Evolutionary conservation across 2,113 vertebrate genomes (phyloP), one percentile per base, ranked within the genome.

Genomic region (Orycteropus afer): DNA sequence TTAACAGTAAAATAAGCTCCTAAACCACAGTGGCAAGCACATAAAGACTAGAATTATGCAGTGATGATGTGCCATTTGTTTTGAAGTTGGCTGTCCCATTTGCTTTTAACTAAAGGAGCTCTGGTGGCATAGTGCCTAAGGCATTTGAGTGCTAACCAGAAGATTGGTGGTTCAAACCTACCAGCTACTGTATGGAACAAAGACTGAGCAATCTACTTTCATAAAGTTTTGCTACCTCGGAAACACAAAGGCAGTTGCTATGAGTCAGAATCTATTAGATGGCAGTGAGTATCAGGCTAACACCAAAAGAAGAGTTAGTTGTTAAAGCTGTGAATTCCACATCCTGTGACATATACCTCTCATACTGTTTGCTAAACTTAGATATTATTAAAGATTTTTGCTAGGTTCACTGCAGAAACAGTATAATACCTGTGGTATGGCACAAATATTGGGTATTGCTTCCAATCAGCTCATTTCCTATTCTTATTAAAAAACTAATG

Each of bases 1-100:
- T 97, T 97, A 93, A 89, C 81, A 96, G 59, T 91, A 81, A 97
- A 96, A 93, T 81, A 95, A 14, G 0, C n/a, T 93, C 90, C 85
- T 88, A 91, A 92, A 93, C 90, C 90, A 90, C 0, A 0, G 55
- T 22, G 25, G 71, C 84, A 96, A 83, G 42, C 88, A 89, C 32
- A 65, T 79, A 96, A 97, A 95, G 45, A 61, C 77, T 85, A 53
- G 96, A 96, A 96, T 94, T 94, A 81, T 69, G n/a, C 76, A 15
- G 55, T 67, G 83, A 86, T 67, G 95, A 23, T 18, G 5, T 69
- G 59, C 95, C 61, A 37, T 93, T 78, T 88, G 2, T 14, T 6
- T 59, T 85, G 8, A 45, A 95, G 84, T 87, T 89, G 6, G 2
- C 73, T 88, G 51, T 80, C 74, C 40, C 93, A 6, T 97, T 97